These are phyloP conservation scores for Dasypolia templi DNA, from an alignment of 2,888 invertebrate species.

Conservation along the genomic window DNA sequence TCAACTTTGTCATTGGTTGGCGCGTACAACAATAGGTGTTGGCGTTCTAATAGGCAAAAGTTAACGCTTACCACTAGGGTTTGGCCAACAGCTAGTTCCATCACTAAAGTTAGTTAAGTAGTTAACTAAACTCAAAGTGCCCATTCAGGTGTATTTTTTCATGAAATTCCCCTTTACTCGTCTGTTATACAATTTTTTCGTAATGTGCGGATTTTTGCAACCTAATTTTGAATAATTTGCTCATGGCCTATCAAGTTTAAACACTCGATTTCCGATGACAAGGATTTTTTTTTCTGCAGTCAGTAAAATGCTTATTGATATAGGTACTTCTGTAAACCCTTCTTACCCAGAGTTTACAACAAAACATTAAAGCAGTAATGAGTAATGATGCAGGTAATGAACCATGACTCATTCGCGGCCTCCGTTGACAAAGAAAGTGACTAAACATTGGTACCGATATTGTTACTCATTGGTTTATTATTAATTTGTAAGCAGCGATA, in stretches of 20 bases:
- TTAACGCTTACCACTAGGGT: constrained; percentile 1
- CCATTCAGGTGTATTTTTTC: too few relatives aligned
- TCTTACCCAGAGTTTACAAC: neutral
- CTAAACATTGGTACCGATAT: constrained; percentile 5
- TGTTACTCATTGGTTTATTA: constrained; percentile 35
- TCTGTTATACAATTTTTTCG: too few relatives aligned
- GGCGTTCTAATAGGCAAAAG: neutral
- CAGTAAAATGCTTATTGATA: too few relatives aligned
- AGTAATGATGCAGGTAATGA: constrained; percentile 16
- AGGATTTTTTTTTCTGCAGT: too few relatives aligned
- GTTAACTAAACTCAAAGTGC: too few relatives aligned
- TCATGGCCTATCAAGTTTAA: too few relatives aligned
- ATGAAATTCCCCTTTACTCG: too few relatives aligned
- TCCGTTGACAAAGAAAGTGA: constrained; percentile 62
- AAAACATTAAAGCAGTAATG: constrained; percentile 7
- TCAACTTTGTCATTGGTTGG: neutral
- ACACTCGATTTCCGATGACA: too few relatives aligned
- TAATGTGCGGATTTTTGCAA: too few relatives aligned
- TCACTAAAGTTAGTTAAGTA: too few relatives aligned
- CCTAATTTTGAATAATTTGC: too few relatives aligned
- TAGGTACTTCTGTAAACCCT: too few relatives aligned
- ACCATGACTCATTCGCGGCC: constrained; percentile 45
- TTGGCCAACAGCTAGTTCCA: neutral
- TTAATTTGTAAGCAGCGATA: constrained; percentile 18
- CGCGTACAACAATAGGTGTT: neutral